A percentile compares a stretch with the other conserved stretches of the same genome.
These are phyloP conservation scores for Lepisosteus osseus DNA, from an alignment of 2,113 vertebrate genomes.

Conservation along the genomic window DNA sequence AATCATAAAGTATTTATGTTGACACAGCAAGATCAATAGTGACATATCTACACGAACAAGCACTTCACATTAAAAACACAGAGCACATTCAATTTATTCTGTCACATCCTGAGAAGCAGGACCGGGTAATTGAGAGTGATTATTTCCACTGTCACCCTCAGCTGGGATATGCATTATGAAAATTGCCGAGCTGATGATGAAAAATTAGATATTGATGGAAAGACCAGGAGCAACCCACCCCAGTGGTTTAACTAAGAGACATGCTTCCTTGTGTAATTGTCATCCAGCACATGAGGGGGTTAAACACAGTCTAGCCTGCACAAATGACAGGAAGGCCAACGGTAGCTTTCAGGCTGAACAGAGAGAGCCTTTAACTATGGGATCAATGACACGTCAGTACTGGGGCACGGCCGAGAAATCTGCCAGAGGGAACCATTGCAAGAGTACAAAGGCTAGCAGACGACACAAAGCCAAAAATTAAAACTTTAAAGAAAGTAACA, in stretches of 20 bases:
- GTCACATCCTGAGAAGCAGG: not conserved
- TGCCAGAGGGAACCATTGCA: conserved; percentile 21
- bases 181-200: not conserved
- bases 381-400: not conserved
- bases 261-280: conserved; percentile 18
- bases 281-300: conserved; percentile 3
- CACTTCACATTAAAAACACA: not conserved
- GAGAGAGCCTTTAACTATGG: conserved; percentile 19
- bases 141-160: not conserved
- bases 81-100: not conserved
- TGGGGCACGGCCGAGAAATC: conserved; percentile 23
- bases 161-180: not conserved
- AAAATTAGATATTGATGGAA: not conserved
- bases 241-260: conserved; percentile 10
- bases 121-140: conserved; percentile 1
- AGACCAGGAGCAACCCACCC: not conserved
- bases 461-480: conserved; percentile 72
- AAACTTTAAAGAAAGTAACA: conserved; percentile 73
- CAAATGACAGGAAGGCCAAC: conserved; percentile 16
- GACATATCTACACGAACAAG: not conserved
- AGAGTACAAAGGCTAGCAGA: conserved; percentile 72
- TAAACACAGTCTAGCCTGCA: not conserved
- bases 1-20: not conserved
- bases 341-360: conserved; percentile 14
- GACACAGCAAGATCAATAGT: not conserved